Conservation (phyloP, 2,888 invertebrate species). For the Noctua janthina region DNA sequence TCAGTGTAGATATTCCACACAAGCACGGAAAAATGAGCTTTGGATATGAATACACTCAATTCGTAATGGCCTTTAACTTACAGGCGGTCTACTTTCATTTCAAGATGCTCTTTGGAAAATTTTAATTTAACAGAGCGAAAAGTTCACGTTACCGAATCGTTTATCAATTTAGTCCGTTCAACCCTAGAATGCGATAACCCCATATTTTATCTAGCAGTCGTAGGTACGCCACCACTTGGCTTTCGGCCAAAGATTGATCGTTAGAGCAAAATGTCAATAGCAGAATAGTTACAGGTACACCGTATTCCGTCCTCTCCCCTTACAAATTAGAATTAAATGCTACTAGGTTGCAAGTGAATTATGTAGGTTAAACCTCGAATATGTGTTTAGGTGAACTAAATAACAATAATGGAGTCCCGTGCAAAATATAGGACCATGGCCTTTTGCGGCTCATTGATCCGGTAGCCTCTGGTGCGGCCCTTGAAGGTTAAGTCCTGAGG, state of each 20-base stretch:
- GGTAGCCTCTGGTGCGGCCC: background rate
- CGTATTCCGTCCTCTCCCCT: constrained; percentile 28
- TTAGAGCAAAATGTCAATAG: constrained; percentile 82
- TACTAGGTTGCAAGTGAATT: constrained; percentile 51
- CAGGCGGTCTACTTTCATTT: background rate
- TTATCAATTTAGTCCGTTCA: constrained; percentile 58
- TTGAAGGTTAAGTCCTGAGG: constrained; percentile 8
- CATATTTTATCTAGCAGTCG: constrained; percentile 58
- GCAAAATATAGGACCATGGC: constrained; percentile 6
- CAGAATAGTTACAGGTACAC: constrained; percentile 70
- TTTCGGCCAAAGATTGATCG: constrained; percentile 80
- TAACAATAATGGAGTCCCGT: constrained; percentile 26
- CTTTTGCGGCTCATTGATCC: constrained; percentile 26
- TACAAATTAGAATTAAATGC: constrained; percentile 62
- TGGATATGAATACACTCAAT: background rate
- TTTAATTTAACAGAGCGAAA: background rate
- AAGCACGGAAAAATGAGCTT: background rate
- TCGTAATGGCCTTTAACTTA: background rate
- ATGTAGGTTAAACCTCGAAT: constrained; percentile 59
- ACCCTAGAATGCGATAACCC: constrained; percentile 59
- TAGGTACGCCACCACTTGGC: constrained; percentile 73
- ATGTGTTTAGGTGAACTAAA: constrained; percentile 35
- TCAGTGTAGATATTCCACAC: background rate
- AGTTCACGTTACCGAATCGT: constrained; percentile 27
- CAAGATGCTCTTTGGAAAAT: background rate